Evolutionary conservation across 1,140 invertebrate species (phyloP).

Genomic region (Drosophila quadrilineata): DNA sequence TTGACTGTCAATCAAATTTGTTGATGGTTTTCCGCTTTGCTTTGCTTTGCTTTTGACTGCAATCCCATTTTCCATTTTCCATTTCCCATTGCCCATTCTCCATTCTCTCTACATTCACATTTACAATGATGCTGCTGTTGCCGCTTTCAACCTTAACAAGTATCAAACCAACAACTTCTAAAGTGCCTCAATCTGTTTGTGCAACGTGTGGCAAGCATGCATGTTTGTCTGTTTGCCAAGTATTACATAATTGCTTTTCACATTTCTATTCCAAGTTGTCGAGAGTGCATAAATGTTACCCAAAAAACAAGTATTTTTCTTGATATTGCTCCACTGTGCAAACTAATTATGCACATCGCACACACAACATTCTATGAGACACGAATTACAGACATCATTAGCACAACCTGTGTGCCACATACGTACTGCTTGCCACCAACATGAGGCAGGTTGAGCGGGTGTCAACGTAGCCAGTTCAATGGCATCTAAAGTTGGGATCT

Average conservation of each 20-base stretch:
- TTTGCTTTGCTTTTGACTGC: conserved; percentile 44
- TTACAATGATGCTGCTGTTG: not conserved
- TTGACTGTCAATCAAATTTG: conserved; percentile 48
- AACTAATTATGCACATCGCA: conserved; percentile 10
- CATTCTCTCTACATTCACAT: conserved; percentile 15
- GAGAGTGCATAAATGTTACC: not conserved
- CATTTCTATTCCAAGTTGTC: no score
- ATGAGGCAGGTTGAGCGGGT: no score
- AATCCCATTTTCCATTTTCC: conserved; percentile 27
- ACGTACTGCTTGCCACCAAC: no score
- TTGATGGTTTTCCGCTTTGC: conserved; percentile 43
- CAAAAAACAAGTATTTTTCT: not conserved
- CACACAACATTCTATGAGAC: not conserved
- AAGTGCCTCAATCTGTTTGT: conserved; percentile 34
- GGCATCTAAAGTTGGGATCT: no score
- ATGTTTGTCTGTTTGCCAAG: not conserved
- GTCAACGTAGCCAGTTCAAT: no score
- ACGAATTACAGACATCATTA: not conserved
- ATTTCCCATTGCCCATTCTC: conserved; percentile 3
- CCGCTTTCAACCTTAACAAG: conserved; percentile 1
- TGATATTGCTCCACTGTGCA: not conserved
- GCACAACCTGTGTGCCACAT: no score
- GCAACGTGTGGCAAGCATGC: conserved; percentile 21
- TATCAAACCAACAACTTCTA: no score
- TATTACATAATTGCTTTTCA: no score